A percentile compares a stretch with the other conserved stretches of the same genome.
phyloP scores from a whole-genome alignment of 2,888 invertebrate genomes.

The Synanthedon formicaeformis region DNA sequence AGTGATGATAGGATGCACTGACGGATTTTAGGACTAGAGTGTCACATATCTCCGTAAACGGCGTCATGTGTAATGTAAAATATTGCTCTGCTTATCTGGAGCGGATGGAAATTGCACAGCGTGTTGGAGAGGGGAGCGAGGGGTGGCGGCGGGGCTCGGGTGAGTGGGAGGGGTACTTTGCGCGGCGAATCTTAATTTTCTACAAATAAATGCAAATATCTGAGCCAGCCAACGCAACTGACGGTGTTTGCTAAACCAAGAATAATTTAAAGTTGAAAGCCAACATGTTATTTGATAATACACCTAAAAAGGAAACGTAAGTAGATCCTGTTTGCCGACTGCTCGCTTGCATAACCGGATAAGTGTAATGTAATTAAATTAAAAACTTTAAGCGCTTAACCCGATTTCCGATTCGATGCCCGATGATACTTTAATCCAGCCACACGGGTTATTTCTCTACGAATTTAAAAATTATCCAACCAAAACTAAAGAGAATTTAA shows the following conservation, averaged over 20 bases:
- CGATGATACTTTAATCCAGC: not conserved
- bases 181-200: slow-evolving; percentile 42
- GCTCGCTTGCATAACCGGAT: not conserved
- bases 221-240: slow-evolving; percentile 8
- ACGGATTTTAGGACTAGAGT: not conserved
- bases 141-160: slow-evolving; percentile 1
- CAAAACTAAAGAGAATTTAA: too few relatives aligned
- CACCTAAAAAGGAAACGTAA: not conserved
- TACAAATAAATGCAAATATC: slow-evolving; percentile 43
- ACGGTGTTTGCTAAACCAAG: slow-evolving; percentile 7
- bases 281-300: not conserved
- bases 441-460: too few relatives aligned
- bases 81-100: slow-evolving; percentile 43
- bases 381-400: not conserved
- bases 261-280: slow-evolving; percentile 13
- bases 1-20: not conserved
- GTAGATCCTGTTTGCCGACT: too few relatives aligned
- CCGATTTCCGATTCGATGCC: not conserved
- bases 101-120: slow-evolving; percentile 37
- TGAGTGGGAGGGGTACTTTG: slow-evolving; percentile 3
- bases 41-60: slow-evolving; percentile 22
- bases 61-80: slow-evolving; percentile 35
- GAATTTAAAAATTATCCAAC: too few relatives aligned
- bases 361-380: not conserved
- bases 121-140: slow-evolving; percentile 5